Evolutionary conservation across 2,797 vertebrate species (phyloP), one percentile per base, ranked within the genome.

Genomic region (Centroberyx gerrardi): DNA sequence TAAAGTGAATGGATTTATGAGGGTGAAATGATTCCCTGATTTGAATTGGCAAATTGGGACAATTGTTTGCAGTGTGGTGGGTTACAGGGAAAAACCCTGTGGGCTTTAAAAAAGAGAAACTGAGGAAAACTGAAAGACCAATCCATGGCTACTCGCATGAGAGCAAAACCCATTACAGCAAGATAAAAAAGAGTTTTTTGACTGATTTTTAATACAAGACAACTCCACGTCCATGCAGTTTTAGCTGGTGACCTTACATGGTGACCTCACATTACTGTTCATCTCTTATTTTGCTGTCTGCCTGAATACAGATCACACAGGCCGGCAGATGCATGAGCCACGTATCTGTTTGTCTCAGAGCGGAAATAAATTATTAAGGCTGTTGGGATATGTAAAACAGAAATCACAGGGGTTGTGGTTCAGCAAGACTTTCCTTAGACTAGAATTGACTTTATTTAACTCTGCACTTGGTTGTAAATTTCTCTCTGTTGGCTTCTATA

Each of bases 11-110:
- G 27, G 2, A 49, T 61, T 76, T 22, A 68, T 12, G 53, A 61
- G 54, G 87, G 40, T 52, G 75, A 80, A 44, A 68, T 63, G 71
- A 77, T 84, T 83, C 0, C 5, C 61, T 76, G 72, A 83, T 69
- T 28, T 65, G 40, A 71, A 68, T 22, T 36, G 60, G 15, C 64
- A 81, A 82, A 76, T 77, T 75, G 63, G 69, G 14, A 76, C 54
- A 1, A 49, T 74, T 77, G 70, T 62, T 74, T 66, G 42, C 13
- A 44, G 14, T 44, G 14, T 14, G 42, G 3, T 44, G 12, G 42
- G 14, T 14, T 15, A 44, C 18, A n/a, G 15, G 5, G 17, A 49
- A 49, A 18, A 49, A 49, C 2, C 5, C 48, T 8, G 7, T 49
- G 17, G 48, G 15, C 5, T n/a, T 49, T 49, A 4, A 49, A 5